These are phyloP conservation scores for Harmothoe impar DNA, from an alignment of 2,888 invertebrate genomes.

Conservation along the genomic window DNA sequence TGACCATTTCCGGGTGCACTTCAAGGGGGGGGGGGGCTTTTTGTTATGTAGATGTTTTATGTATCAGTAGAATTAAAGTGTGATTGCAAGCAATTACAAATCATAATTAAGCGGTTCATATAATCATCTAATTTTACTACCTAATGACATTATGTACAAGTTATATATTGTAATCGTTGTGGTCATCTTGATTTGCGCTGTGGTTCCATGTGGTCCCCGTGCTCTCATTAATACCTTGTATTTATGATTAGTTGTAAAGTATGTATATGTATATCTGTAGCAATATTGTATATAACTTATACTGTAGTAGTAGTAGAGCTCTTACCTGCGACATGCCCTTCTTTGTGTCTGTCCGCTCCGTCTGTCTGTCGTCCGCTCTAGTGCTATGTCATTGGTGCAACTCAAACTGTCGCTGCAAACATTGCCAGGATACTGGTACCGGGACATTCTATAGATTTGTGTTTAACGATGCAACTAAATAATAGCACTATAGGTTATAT, in stretches of 20 bases:
- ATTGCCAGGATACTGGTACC: not conserved
- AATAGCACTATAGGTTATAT: too few species aligned
- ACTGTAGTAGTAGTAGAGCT: not conserved
- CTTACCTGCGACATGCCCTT: not conserved
- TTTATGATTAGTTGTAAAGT: slow-evolving; percentile 38
- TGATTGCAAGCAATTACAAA: slow-evolving; percentile 25
- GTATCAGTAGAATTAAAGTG: not conserved
- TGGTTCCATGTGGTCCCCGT: not conserved
- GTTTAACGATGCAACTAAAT: too few species aligned
- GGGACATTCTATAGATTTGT: not conserved
- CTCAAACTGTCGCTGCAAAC: not conserved
- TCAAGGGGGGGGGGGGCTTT: not conserved
- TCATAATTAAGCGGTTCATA: not conserved
- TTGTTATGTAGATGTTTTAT: not conserved
- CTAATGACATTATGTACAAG: not conserved
- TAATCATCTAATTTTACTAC: not conserved
- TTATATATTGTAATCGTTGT: not conserved
- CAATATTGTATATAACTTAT: slow-evolving; percentile 20
- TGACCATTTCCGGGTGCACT: not conserved
- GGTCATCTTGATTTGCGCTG: not conserved
- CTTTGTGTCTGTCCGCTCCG: not conserved
- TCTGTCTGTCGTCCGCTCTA: not conserved
- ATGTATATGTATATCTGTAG: slow-evolving; percentile 31
- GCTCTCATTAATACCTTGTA: not conserved
- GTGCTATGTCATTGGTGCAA: not conserved